Percentiles rank a stretch among this genome's conserved stretches.
These are phyloP conservation scores for Trematomus loennbergii DNA, from an alignment of 2,113 vertebrate species.

Conservation along the genomic window DNA sequence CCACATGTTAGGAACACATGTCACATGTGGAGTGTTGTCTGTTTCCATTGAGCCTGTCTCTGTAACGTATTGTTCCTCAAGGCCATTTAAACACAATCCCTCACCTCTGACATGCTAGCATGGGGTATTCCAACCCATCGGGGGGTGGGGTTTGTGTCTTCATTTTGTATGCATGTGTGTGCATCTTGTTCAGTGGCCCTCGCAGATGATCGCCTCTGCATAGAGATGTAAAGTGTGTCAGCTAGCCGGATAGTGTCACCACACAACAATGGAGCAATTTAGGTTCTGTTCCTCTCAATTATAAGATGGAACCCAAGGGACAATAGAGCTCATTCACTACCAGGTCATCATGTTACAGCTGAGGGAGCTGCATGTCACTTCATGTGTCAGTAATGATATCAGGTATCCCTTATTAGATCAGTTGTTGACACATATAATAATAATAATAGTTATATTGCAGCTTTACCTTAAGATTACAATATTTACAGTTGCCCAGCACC, in stretches of 20 bases:
- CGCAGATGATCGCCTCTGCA: not conserved
- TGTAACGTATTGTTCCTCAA: not conserved
- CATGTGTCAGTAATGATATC: not conserved
- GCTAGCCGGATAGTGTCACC: slow-evolving; percentile 4
- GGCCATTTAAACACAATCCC: slow-evolving; percentile 36
- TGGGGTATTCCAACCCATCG: not conserved
- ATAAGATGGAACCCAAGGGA: slow-evolving; percentile 10
- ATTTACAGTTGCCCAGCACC: no score
- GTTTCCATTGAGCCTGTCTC: not conserved
- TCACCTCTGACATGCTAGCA: slow-evolving; percentile 41
- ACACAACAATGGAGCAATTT: slow-evolving; percentile 27
- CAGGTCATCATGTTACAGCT: slow-evolving; percentile 2
- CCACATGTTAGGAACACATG: slow-evolving; percentile 22
- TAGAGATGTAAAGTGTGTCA: slow-evolving; percentile 10
- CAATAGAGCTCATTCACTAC: not conserved
- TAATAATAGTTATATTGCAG: not conserved
- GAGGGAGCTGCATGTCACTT: not conserved
- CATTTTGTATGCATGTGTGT: slow-evolving; percentile 14
- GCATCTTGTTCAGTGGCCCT: slow-evolving; percentile 1
- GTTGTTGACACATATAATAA: not conserved
- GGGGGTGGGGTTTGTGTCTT: not conserved
- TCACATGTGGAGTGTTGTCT: not conserved
- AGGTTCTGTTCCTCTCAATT: not conserved
- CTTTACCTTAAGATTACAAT: no score
- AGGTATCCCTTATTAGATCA: not conserved